These are phyloP conservation scores for Hydrolagus affinis DNA, from an alignment of 2,113 vertebrate species.

Conservation along the genomic window DNA sequence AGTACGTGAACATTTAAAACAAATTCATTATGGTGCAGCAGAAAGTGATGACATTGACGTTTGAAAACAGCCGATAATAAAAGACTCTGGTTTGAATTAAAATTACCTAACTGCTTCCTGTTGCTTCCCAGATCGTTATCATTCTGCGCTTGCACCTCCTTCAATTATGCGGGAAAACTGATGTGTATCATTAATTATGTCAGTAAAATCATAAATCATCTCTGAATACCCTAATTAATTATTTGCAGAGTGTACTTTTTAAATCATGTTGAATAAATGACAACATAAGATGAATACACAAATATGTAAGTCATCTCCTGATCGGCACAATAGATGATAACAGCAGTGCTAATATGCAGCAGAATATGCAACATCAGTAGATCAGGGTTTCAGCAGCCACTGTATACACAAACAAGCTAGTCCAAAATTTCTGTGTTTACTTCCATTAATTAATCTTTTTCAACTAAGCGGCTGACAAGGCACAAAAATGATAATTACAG, in stretches of 20 bases:
- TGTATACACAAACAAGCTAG: background rate
- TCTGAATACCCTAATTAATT: slow-evolving; percentile 85
- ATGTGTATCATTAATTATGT: slow-evolving; percentile 95
- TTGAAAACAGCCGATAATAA: background rate
- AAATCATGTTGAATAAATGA: slow-evolving; percentile 77
- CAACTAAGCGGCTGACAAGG: background rate
- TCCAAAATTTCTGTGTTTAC: background rate
- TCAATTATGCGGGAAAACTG: slow-evolving; percentile 88
- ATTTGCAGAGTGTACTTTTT: slow-evolving; percentile 55
- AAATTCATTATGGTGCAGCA: background rate
- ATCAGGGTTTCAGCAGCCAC: background rate
- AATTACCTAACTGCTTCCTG: slow-evolving; percentile 7
- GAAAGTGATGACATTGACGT: background rate
- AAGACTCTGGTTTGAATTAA: background rate
- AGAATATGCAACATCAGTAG: background rate
- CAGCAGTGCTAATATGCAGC: background rate
- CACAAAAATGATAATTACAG: background rate
- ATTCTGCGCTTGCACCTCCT: slow-evolving; percentile 54
- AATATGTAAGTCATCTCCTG: slow-evolving; percentile 24
- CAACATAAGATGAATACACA: slow-evolving; percentile 75
- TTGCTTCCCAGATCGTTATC: background rate
- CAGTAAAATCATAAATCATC: slow-evolving; percentile 94
- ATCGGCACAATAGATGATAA: background rate
- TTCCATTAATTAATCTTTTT: background rate
- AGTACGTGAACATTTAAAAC: background rate